Base-by-base conservation (phyloP, 2,888 invertebrate species). In the Odiellus spinosus region DNA sequence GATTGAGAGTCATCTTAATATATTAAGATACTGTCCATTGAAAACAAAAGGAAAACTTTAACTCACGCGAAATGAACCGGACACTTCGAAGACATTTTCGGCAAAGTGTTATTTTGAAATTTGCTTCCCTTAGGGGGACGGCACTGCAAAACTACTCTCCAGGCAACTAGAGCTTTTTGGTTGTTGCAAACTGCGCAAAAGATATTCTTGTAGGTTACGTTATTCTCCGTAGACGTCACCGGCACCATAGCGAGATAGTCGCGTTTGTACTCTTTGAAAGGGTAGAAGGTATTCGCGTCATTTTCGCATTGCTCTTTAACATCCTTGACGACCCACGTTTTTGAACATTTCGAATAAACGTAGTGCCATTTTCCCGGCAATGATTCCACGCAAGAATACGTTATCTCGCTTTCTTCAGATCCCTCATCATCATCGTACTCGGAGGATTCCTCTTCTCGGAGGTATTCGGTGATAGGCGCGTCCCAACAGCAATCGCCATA, bases 181-280 rank as follows among this genome's bases (percentile, higher is more conserved):
- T 47, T 42, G 42, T 59, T 50, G 44, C 62, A 62, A 6, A 53
- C 34, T 6, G 61, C 62, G 48, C 62, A 62, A 44, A 55, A 54
- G 39, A 48, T 41, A 42, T 61, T 61, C 21, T 51, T 50, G 51
- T 58, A 61, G 14, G 42, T 42, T 5, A 45, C 10, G 14, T 34
- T 15, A 11, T 43, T 47, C 10, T 8, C 17, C 14, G 21, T 15
- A 19, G 34, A 43, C 3, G 42, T 42, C 8, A 49, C 49, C 5
- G 49, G 49, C 5, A 49, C 14, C 18, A 17, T 6, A 11, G 18
- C 10, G 10, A 38, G n/a, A 8, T 38, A 15, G 18, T 38, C 38
- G 10, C 12, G 4, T 38, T 15, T 17, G 10, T 38, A 14, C 8
- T n/a, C 15, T 2, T 14, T 38, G 15, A 10, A 11, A 17, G 38